These are phyloP conservation scores for Dryadula phaetusa DNA, from an alignment of 2,888 invertebrate species.

Conservation along the genomic window DNA sequence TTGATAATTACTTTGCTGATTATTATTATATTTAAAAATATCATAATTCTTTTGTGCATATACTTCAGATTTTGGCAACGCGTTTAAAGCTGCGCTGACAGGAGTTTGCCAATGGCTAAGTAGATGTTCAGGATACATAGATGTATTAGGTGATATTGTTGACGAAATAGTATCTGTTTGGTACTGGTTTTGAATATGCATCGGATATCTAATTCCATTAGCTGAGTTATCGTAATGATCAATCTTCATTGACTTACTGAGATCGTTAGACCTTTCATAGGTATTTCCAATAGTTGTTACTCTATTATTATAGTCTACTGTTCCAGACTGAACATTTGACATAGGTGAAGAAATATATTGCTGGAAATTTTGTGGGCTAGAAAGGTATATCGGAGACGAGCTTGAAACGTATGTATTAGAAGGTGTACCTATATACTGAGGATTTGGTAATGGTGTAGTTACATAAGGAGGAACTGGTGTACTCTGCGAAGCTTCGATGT, in stretches of 20 bases:
- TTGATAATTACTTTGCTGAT: slow-evolving; percentile 59
- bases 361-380: slow-evolving; percentile 71
- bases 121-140: slow-evolving; percentile 62
- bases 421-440: slow-evolving; percentile 69
- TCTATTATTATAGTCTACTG: slow-evolving; percentile 66
- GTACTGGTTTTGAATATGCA: slow-evolving; percentile 63
- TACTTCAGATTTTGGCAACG: slow-evolving; percentile 66
- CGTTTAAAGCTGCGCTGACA: slow-evolving; percentile 56
- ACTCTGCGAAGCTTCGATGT: slow-evolving; percentile 63
- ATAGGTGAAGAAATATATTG: slow-evolving; percentile 74
- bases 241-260: slow-evolving; percentile 68
- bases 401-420: slow-evolving; percentile 72
- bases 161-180: slow-evolving; percentile 68
- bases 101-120: slow-evolving; percentile 68
- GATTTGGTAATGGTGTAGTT: slow-evolving; percentile 67
- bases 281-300: slow-evolving; percentile 63
- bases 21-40: slow-evolving; percentile 59
- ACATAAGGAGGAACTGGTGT: slow-evolving; percentile 69
- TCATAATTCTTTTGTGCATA: slow-evolving; percentile 62
- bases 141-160: slow-evolving; percentile 62
- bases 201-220: slow-evolving; percentile 70
- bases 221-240: slow-evolving; percentile 77
- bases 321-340: slow-evolving; percentile 66
- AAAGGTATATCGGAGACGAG: slow-evolving; percentile 69
- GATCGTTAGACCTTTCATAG: slow-evolving; percentile 60